A percentile compares a stretch with the other conserved stretches of the same genome.
phyloP scores from a whole-genome alignment of 23 tunicate genomes.

The Ascidia mentula region DNA sequence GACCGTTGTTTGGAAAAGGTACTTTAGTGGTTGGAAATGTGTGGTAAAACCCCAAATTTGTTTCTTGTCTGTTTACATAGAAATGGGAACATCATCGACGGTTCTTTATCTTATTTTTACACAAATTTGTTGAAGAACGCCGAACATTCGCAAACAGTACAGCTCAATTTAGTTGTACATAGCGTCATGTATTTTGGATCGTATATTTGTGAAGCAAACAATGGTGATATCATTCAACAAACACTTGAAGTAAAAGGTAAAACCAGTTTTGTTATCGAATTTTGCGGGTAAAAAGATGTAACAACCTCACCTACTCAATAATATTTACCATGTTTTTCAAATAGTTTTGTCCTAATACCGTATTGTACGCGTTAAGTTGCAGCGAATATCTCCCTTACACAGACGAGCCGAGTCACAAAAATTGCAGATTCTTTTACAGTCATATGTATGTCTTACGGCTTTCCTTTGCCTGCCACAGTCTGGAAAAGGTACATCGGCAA shows the following conservation, averaged over 20 bases:
- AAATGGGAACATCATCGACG: neutral
- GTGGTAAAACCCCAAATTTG: too few species aligned
- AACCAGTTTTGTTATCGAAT: neutral
- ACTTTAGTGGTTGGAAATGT: too few species aligned
- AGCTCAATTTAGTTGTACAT: neutral
- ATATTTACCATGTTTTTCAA: too few species aligned
- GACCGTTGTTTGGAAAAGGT: neutral
- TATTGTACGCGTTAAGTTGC: neutral
- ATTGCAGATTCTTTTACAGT: neutral
- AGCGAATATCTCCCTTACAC: neutral
- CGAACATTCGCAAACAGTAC: neutral
- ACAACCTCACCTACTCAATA: too few species aligned
- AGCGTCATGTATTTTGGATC: neutral
- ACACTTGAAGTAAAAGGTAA: neutral
- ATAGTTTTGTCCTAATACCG: neutral
- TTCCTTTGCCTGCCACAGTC: neutral
- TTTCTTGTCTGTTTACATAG: neutral
- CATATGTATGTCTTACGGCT: neutral
- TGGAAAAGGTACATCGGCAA: neutral
- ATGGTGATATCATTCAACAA: neutral
- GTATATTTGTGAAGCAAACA: neutral
- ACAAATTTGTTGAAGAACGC: neutral
- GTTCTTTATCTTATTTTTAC: neutral
- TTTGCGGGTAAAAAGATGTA: too few species aligned
- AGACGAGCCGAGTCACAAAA: neutral